A percentile compares a stretch with the other conserved stretches of the same genome.
Evolutionary conservation across 2,888 invertebrate species (phyloP).

Genomic region (Tridacna crocea): DNA sequence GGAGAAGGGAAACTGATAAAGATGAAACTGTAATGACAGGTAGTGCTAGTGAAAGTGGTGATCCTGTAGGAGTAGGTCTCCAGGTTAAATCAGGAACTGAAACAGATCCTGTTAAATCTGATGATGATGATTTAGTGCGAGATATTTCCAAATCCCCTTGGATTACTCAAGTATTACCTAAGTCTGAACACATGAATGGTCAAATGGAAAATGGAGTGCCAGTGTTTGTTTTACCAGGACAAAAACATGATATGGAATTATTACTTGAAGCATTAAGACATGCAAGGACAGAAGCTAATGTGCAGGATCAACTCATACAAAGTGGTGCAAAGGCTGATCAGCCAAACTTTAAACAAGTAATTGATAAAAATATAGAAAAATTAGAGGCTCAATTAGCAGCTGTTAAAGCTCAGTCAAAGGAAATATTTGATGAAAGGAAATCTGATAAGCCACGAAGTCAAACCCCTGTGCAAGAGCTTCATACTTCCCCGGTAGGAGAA

Average conservation of each 20-base stretch:
- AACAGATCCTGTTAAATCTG: slow-evolving; percentile 59
- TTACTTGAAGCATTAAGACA: slow-evolving; percentile 71
- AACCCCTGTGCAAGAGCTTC: slow-evolving; percentile 36
- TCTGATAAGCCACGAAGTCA: slow-evolving; percentile 36
- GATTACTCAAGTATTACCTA: slow-evolving; percentile 24
- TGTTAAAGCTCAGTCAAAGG: slow-evolving; percentile 62
- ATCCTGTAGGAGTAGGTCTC: slow-evolving; percentile 32
- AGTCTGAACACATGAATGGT: slow-evolving; percentile 44
- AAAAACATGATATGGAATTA: slow-evolving; percentile 69
- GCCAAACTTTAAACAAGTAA: slow-evolving; percentile 50
- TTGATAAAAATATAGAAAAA: slow-evolving; percentile 60
- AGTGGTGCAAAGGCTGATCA: slow-evolving; percentile 44
- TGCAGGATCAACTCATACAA: slow-evolving; percentile 64
- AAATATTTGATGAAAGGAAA: slow-evolving; percentile 55
- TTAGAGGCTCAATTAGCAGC: slow-evolving; percentile 58
- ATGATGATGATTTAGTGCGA: slow-evolving; percentile 58
- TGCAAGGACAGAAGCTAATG: slow-evolving; percentile 71
- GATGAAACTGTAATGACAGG: slow-evolving; percentile 61
- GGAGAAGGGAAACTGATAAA: slow-evolving; percentile 44
- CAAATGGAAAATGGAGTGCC: slow-evolving; percentile 56
- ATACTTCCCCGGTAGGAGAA: slow-evolving; percentile 34
- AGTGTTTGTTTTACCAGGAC: slow-evolving; percentile 70
- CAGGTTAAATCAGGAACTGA: slow-evolving; percentile 42
- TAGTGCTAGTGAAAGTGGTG: slow-evolving; percentile 62
- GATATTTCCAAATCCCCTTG: slow-evolving; percentile 24